Evolutionary conservation across 2,888 invertebrate species (phyloP).

Genomic region (Alviniconcha strummeri): DNA sequence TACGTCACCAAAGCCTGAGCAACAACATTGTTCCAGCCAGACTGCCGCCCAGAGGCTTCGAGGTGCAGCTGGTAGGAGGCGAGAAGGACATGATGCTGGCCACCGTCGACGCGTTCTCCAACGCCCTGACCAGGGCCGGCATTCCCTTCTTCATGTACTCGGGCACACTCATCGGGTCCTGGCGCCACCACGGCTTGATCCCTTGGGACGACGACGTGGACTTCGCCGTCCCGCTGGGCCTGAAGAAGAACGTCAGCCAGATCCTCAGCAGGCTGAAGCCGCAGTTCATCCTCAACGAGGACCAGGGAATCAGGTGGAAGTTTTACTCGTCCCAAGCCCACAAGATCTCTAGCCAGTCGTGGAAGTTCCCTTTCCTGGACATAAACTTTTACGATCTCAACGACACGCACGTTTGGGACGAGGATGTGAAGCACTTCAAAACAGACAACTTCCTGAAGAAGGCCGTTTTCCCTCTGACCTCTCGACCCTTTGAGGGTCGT

Average conservation of each 20-base stretch:
- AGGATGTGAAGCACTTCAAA: slow-evolving; percentile 23
- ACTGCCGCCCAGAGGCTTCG: neutral
- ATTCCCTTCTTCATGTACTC: slow-evolving; percentile 8
- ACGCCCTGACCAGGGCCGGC: neutral
- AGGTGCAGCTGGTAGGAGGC: neutral
- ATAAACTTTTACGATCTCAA: slow-evolving; percentile 43
- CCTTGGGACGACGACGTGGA: slow-evolving; percentile 19
- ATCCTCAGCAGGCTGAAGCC: neutral
- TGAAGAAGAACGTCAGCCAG: neutral
- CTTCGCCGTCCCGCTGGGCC: neutral
- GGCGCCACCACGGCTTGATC: neutral
- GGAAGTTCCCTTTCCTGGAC: slow-evolving; percentile 47
- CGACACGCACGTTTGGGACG: slow-evolving; percentile 45
- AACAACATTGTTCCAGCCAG: no score
- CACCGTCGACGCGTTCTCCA: neutral
- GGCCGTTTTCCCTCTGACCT: slow-evolving; percentile 37
- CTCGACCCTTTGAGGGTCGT: slow-evolving; percentile 39
- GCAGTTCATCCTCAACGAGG: neutral
- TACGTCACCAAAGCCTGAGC: no score
- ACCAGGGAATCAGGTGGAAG: slow-evolving; percentile 4
- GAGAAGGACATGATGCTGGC: neutral
- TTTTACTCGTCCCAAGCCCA: neutral
- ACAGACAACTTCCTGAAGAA: slow-evolving; percentile 31
- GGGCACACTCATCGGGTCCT: slow-evolving; percentile 6
- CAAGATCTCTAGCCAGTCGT: slow-evolving; percentile 28